phyloP scores from a whole-genome alignment of 2,888 invertebrate genomes.

The Chromoteleia sp. region DNA sequence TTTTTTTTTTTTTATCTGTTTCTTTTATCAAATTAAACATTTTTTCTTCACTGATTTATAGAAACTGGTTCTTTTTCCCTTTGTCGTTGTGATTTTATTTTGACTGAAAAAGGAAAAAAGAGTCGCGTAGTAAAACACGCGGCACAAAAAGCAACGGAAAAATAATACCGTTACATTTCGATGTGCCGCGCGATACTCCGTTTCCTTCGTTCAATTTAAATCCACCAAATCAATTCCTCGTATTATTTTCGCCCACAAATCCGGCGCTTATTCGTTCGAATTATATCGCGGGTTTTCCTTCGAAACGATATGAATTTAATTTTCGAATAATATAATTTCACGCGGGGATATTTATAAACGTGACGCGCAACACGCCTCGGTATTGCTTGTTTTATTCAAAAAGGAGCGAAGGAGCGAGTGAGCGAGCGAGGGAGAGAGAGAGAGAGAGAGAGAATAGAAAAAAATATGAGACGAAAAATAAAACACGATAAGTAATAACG shows the following conservation, averaged over 20 bases:
- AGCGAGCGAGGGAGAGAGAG: not conserved
- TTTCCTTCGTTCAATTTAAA: conserved; percentile 32
- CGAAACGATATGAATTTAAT: conserved; percentile 7
- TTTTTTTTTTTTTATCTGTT: too few species aligned
- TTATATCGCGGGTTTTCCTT: not conserved
- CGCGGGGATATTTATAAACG: conserved; percentile 44
- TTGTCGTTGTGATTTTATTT: too few species aligned
- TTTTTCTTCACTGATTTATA: too few species aligned
- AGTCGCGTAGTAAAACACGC: conserved; percentile 25
- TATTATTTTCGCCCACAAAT: conserved; percentile 36
- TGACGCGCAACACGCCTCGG: conserved; percentile 44
- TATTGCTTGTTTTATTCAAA: conserved; percentile 21
- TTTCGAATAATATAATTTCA: conserved; percentile 34
- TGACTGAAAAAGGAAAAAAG: conserved; percentile 10
- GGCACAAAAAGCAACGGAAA: conserved; percentile 48
- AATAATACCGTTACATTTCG: conserved; percentile 56
- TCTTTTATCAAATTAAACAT: too few species aligned
- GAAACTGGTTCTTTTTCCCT: too few species aligned
- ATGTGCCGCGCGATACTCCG: conserved; percentile 14
- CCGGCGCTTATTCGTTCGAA: conserved; percentile 19
- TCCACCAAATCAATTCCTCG: conserved; percentile 32
- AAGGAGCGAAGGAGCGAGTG: not conserved
- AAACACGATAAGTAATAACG: too few species aligned
- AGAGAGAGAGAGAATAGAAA: not conserved
- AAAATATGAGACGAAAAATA: too few species aligned